Conservation (phyloP, 1,140 invertebrate genomes). For the Plodia interpunctella region DNA sequence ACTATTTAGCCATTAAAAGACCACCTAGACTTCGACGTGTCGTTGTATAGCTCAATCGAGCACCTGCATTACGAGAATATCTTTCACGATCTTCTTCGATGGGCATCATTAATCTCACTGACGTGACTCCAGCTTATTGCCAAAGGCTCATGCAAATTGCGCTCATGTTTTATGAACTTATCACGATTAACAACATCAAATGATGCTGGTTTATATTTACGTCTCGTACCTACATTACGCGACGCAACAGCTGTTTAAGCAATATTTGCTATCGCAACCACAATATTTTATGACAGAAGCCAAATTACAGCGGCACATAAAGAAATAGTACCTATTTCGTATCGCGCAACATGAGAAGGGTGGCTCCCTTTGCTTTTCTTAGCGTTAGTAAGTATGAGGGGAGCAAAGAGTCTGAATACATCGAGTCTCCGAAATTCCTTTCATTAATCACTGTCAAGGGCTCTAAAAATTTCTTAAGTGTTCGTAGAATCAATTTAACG, state of each 20-base stretch:
- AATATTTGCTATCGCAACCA: slow-evolving; percentile 45
- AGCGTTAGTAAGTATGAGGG: slow-evolving; percentile 22
- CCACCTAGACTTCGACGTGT: slow-evolving; percentile 5
- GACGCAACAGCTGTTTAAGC: slow-evolving; percentile 46
- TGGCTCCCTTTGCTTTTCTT: slow-evolving; percentile 53
- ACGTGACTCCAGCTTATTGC: slow-evolving; percentile 35
- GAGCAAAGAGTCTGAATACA: slow-evolving; percentile 36
- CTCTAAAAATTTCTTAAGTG: slow-evolving; percentile 71
- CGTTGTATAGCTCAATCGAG: slow-evolving; percentile 14
- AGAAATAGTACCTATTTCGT: slow-evolving; percentile 28
- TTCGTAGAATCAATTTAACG: slow-evolving; percentile 69
- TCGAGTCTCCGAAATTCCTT: slow-evolving; percentile 58
- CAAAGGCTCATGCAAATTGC: slow-evolving; percentile 38
- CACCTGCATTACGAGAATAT: slow-evolving; percentile 19
- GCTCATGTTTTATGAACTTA: slow-evolving; percentile 45
- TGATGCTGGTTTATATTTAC: slow-evolving; percentile 35
- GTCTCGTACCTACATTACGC: slow-evolving; percentile 26
- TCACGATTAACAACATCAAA: slow-evolving; percentile 60
- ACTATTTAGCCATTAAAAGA: not conserved
- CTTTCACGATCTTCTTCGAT: slow-evolving; percentile 28
- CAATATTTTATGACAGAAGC: slow-evolving; percentile 56
- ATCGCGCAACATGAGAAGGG: slow-evolving; percentile 41
- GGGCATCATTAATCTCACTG: slow-evolving; percentile 35
- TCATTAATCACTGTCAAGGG: slow-evolving; percentile 73
- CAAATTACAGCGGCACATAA: slow-evolving; percentile 45